A percentile compares a stretch with the other conserved stretches of the same genome.
phyloP scores from a whole-genome alignment of 1,140 invertebrate species.

The Metaphire vulgaris region DNA sequence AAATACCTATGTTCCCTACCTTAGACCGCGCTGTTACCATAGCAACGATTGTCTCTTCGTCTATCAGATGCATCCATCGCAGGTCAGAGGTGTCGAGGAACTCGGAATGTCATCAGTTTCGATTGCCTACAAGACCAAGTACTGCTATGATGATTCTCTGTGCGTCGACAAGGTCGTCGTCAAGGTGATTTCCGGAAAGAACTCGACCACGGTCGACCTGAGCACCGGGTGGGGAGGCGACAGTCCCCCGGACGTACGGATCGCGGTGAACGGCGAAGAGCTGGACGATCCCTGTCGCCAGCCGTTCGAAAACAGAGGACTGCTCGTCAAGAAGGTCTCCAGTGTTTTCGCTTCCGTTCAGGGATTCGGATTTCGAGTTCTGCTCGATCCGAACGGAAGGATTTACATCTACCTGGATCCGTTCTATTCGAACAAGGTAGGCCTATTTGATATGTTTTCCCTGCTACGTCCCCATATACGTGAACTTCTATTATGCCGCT shows the following conservation, averaged over 20 bases:
- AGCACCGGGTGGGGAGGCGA: not conserved
- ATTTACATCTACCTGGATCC: constrained; percentile 8
- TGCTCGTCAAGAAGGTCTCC: constrained; percentile 5
- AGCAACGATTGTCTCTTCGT: too few species aligned
- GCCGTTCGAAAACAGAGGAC: not conserved
- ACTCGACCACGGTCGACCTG: not conserved
- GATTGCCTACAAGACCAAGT: not conserved
- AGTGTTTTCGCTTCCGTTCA: not conserved
- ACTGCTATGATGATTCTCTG: not conserved
- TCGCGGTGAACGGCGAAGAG: constrained; percentile 7
- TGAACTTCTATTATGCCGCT: too few species aligned
- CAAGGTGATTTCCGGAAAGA: not conserved
- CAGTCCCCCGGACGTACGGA: not conserved
- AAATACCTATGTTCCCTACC: too few species aligned
- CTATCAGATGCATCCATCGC: not conserved
- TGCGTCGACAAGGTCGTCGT: not conserved
- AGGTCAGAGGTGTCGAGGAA: not conserved
- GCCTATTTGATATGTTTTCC: too few species aligned
- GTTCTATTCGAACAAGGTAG: constrained; percentile 1
- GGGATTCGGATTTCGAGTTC: constrained; percentile 3
- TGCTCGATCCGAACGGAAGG: not conserved
- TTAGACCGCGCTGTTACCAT: too few species aligned
- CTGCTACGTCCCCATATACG: too few species aligned
- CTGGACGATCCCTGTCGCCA: not conserved
- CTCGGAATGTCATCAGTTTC: not conserved